These are phyloP conservation scores for Phaethon lepturus DNA, from an alignment of 2,113 vertebrate species.

Conservation along the genomic window DNA sequence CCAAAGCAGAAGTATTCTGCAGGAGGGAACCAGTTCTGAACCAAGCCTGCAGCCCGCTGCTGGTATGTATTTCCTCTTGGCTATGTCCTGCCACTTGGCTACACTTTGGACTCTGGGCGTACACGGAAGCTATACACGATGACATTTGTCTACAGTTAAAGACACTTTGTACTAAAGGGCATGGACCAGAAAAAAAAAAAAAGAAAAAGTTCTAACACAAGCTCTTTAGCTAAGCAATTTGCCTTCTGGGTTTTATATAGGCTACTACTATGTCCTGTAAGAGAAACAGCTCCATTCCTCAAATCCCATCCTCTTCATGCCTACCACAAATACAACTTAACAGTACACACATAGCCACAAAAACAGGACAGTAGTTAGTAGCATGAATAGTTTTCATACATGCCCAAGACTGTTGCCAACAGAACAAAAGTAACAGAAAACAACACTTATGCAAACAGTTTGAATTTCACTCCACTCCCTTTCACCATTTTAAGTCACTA, in stretches of 20 bases:
- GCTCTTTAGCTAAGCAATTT: neutral
- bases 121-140: neutral
- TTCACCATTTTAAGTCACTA: neutral
- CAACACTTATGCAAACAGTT: neutral
- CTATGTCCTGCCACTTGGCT: neutral
- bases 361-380: neutral
- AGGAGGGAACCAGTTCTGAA: neutral
- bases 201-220: neutral
- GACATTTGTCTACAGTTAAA: neutral
- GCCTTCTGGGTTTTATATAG: neutral
- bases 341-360: neutral
- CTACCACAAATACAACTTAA: neutral
- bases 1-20: neutral
- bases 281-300: neutral
- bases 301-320: neutral
- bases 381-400: neutral
- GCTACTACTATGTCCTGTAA: neutral
- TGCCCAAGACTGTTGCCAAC: neutral
- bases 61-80: accelerated
- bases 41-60: neutral
- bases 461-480: accelerated
- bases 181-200: neutral
- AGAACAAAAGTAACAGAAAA: neutral
- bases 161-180: neutral
- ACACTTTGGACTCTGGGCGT: neutral